Evolutionary conservation across 2,113 vertebrate genomes (phyloP), one percentile per base, ranked within the genome.

Genomic region (Mustela nigripes): DNA sequence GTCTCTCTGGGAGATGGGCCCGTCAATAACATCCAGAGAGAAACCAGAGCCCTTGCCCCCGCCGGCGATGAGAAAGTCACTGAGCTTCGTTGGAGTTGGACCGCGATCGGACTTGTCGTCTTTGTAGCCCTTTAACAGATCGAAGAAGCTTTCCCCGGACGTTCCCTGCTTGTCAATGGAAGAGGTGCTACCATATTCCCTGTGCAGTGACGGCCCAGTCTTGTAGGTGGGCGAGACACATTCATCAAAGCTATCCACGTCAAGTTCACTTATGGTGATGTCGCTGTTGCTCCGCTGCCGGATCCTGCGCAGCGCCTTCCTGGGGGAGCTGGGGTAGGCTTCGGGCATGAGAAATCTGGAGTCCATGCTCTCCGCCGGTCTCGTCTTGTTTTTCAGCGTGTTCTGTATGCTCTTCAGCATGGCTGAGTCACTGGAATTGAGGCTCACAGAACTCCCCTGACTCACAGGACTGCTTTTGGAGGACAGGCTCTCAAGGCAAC

Each of bases 131-230:
- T 99, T 99, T 58, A 99, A 22, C 98, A 99, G 99, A 97, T 99
- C 99, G 98, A 99, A 99, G 98, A 99, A 99, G 98, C 99, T 99
- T 76, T 99, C 99, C 65, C 99, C 99, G n/a, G 99, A 98, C 60
- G 99, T 99, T 4, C 99, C 99, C 88, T 99, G 99, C 86, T 99
- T 99, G 95, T 99, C 99, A 92, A 99, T 99, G 1, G 99, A 99
- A 62, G 99, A 99, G n/a, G 99, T 99, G 98, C 99, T 99, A n/a
- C 99, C 99, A 48, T 99, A 99, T 94, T 99, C 99, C 36, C 99
- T 99, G 97, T 99, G 99, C 85, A 99, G 98, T 45, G 99, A 99
- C 1, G 99, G 99, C 95, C 99, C 99, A 11, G 98, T 99, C 98
- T 99, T 99, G 95, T 99, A 99, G 0, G 99, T 99, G 9, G 98